Percentiles rank a stretch among this genome's conserved stretches.
Conservation (phyloP, 2,113 vertebrate genomes). For the Polypterus bichir region DNA sequence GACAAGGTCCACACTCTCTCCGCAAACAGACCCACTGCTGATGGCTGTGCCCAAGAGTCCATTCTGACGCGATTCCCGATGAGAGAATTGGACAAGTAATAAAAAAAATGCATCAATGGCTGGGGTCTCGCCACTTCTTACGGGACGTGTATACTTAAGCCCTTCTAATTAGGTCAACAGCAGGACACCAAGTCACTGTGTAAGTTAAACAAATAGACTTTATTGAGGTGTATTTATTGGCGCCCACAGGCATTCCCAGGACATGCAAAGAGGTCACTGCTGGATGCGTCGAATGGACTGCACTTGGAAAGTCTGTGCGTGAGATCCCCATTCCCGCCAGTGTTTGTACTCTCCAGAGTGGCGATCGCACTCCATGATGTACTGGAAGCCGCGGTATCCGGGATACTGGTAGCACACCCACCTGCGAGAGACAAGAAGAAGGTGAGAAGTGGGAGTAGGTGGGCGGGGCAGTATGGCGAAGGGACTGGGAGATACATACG, state of each 20-base stretch:
- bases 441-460: neutral
- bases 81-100: no score
- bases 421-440: constrained; percentile 34
- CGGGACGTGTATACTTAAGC: no score
- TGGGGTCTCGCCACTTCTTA: no score
- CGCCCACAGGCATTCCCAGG: neutral
- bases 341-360: constrained; percentile 70
- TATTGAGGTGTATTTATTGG: neutral
- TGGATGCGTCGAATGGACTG: constrained; percentile 86
- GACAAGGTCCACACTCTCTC: no score
- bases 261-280: constrained; percentile 49
- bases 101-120: no score
- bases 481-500: constrained; percentile 53
- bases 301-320: constrained; percentile 79
- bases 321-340: constrained; percentile 77
- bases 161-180: no score
- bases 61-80: no score
- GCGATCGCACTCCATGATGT: constrained; percentile 67
- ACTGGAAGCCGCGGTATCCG: constrained; percentile 85
- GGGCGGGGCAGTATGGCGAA: neutral
- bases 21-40: no score
- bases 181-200: neutral
- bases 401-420: constrained; percentile 89
- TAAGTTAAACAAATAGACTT: neutral
- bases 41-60: no score